Base-by-base conservation (phyloP, 2,888 invertebrate genomes). In the Tineola bisselliella region DNA sequence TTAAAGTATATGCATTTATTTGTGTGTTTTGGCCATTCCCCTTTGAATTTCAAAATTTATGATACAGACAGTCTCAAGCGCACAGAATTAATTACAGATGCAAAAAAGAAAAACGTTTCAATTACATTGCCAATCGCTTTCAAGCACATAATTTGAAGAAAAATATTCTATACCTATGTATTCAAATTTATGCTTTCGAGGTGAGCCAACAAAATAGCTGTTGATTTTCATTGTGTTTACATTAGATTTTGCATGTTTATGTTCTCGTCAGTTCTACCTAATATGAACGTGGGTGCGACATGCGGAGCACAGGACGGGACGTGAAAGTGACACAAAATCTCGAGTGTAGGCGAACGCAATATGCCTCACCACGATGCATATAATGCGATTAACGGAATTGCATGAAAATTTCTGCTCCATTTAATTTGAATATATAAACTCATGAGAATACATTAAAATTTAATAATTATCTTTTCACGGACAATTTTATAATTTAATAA, bases 361-460 rank as follows among this genome's bases (percentile, higher is more conserved):
- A 54, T 48, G 15, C 48, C 25, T 18, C 10, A 10, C 19, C 19
- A 66, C 44, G 68, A 66, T 68, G 69, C 67, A 71, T 71, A 71
- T 80, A 80, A 81, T 81, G 79, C 74, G 79, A 80, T 81, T 80
- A 79, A 67, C 70, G 66, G 68, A 69, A 68, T 74, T 19, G 44
- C 44, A 17, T 44, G 19, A 44, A 59, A 43, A 59, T 38, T 4
- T 33, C 54, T 25, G 54, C 19, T 54, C 25, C 17, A 54, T 38
- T 38, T 38, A 38, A 38, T 38, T 10, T 38, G 3, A 38, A 38
- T 38, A 38, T 10, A 12, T n/a, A 38, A 38, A 38, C 38, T 38
- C n/a, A 38, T 6, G 38, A 48, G 18, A 48, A 48, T 48, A 15
- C 44, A 44, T 44, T 44, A 25, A 44, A 44, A 13, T 44, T 13